Percentiles rank a stretch among this genome's conserved stretches.
These are phyloP conservation scores for Myripristis murdjan DNA, from an alignment of 2,797 vertebrate genomes.

Conservation along the genomic window DNA sequence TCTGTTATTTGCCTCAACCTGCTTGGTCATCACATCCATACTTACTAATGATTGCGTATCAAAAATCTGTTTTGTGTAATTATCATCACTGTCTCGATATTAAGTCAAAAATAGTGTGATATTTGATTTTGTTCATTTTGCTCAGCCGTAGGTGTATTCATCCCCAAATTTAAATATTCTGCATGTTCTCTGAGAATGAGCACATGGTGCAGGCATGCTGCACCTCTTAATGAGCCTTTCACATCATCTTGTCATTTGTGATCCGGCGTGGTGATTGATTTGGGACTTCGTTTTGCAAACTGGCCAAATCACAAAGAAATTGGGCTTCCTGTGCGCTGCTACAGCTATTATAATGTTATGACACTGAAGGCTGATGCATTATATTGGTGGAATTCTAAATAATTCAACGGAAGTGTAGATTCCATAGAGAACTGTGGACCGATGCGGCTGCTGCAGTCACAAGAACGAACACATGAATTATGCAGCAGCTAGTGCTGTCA, in stretches of 20 bases:
- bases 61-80: too few relatives aligned
- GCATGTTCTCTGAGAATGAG: not conserved
- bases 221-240: not conserved
- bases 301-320: slow-evolving; percentile 5
- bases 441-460: slow-evolving; percentile 66
- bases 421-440: slow-evolving; percentile 65
- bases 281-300: slow-evolving; percentile 16
- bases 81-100: too few relatives aligned
- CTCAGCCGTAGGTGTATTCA: too few relatives aligned
- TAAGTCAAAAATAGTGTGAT: too few relatives aligned
- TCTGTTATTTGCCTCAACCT: too few relatives aligned
- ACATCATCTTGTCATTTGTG: not conserved
- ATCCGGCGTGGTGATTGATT: not conserved
- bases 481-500: slow-evolving; percentile 73
- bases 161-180: too few relatives aligned
- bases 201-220: not conserved
- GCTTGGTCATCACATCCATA: too few relatives aligned
- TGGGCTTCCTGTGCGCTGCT: slow-evolving; percentile 18
- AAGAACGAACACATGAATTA: slow-evolving; percentile 77
- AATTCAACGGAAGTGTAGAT: slow-evolving; percentile 72
- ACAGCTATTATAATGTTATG: slow-evolving; percentile 5
- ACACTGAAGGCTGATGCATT: slow-evolving; percentile 15
- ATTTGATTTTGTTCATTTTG: too few relatives aligned
- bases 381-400: slow-evolving; percentile 61
- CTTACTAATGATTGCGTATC: too few relatives aligned